phyloP scores from a whole-genome alignment of 2,113 vertebrate species.

The Protobothrops mucrosquamatus region DNA sequence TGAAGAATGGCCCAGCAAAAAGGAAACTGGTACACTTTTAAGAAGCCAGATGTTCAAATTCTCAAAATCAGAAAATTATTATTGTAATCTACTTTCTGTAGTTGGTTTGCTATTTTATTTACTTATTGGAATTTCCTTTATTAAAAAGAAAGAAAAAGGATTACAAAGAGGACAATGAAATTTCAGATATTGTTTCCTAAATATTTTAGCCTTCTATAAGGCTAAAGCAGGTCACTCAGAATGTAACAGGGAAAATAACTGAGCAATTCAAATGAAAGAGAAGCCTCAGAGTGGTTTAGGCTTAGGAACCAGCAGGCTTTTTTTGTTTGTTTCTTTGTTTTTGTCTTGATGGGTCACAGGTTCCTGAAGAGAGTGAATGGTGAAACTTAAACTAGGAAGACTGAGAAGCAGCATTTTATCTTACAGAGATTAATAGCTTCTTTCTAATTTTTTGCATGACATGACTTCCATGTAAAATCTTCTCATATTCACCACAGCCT shows the following conservation, averaged over 20 bases:
- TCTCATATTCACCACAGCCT: background rate
- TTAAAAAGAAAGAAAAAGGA: background rate
- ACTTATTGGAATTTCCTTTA: background rate
- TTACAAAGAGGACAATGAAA: background rate
- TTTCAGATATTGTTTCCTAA: background rate
- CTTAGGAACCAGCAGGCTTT: background rate
- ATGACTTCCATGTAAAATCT: background rate
- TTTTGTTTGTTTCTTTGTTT: background rate
- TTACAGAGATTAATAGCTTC: background rate
- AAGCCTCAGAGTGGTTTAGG: background rate
- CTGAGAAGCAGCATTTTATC: background rate
- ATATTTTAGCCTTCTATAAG: too few relatives aligned
- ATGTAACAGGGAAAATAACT: background rate
- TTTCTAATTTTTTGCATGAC: background rate
- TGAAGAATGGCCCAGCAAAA: slow-evolving; percentile 11
- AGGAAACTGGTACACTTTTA: background rate
- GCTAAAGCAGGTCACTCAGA: background rate
- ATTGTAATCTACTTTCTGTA: background rate
- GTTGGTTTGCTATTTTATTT: background rate
- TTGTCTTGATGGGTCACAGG: background rate
- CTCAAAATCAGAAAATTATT: background rate
- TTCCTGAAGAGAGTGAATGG: background rate
- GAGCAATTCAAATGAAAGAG: background rate
- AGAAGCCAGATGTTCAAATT: slow-evolving; percentile 12
- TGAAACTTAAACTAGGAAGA: background rate